Conservation (phyloP, 2,113 vertebrate species). For the Struthidea cinerea region DNA sequence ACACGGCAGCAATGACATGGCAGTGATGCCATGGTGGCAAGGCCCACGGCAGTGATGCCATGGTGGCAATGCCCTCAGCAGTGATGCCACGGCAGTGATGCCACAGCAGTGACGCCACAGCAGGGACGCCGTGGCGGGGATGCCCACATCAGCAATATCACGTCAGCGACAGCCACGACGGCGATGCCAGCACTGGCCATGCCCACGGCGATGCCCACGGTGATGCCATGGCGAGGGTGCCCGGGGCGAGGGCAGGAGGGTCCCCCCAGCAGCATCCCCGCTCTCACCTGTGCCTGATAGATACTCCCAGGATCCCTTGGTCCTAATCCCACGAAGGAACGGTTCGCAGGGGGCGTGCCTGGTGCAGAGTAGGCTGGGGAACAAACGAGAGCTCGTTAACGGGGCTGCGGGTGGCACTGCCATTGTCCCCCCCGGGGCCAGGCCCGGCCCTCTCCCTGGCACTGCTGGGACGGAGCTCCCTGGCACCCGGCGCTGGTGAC, state of each 20-base stretch:
- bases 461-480: background rate
- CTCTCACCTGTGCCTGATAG: slow-evolving; percentile 94
- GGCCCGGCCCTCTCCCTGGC: background rate
- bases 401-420: background rate
- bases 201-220: background rate
- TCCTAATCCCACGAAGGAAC: slow-evolving; percentile 92
- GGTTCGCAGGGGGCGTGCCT: slow-evolving; percentile 91
- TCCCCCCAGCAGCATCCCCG: slow-evolving; percentile 49
- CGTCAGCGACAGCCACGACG: accelerated
- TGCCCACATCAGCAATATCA: background rate
- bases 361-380: slow-evolving; percentile 91
- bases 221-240: background rate
- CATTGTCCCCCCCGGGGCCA: background rate
- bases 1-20: background rate
- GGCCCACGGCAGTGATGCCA: background rate
- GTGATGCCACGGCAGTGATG: background rate
- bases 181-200: background rate
- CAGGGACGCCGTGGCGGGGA: background rate
- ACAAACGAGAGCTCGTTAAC: slow-evolving; percentile 70
- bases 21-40: background rate
- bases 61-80: background rate
- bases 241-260: background rate
- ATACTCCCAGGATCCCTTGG: slow-evolving; percentile 90
- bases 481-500: background rate
- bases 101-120: accelerated